phyloP scores from a whole-genome alignment of 2,888 invertebrate species.

The Arrhopalites spinosus region DNA sequence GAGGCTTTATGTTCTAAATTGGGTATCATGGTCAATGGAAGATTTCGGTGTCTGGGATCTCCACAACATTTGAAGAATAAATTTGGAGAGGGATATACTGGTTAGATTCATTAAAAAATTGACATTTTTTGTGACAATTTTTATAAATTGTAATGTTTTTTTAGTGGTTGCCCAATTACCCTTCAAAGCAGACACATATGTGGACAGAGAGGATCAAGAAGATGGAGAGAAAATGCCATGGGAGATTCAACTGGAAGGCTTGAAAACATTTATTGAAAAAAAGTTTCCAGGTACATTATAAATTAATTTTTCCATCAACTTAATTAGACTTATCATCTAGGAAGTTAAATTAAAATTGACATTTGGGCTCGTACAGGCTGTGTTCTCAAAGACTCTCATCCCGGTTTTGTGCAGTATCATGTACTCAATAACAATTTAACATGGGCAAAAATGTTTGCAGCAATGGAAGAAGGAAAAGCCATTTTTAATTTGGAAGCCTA shows the following conservation, averaged over 20 bases:
- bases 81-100: conserved; percentile 15
- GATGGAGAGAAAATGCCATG: background rate
- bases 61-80: conserved; percentile 26
- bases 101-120: too few relatives aligned
- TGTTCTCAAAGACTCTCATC: conserved; percentile 69
- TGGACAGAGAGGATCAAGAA: too few relatives aligned
- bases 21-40: conserved; percentile 10
- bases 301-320: background rate
- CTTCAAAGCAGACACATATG: background rate
- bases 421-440: conserved; percentile 64
- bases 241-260: background rate
- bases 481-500: conserved; percentile 73
- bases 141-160: too few relatives aligned
- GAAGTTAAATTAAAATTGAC: too few relatives aligned
- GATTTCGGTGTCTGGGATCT: conserved; percentile 13
- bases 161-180: too few relatives aligned
- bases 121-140: too few relatives aligned
- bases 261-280: conserved; percentile 10
- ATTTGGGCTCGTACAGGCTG: too few relatives aligned
- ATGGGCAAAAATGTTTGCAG: conserved; percentile 72
- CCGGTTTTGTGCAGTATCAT: conserved; percentile 73
- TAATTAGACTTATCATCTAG: too few relatives aligned
- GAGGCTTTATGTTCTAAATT: conserved; percentile 8
- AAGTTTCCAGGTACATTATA: conserved; percentile 1
- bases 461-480: conserved; percentile 60